Evolutionary conservation across 2,888 invertebrate species (phyloP).

Genomic region (Thelaira solivaga): DNA sequence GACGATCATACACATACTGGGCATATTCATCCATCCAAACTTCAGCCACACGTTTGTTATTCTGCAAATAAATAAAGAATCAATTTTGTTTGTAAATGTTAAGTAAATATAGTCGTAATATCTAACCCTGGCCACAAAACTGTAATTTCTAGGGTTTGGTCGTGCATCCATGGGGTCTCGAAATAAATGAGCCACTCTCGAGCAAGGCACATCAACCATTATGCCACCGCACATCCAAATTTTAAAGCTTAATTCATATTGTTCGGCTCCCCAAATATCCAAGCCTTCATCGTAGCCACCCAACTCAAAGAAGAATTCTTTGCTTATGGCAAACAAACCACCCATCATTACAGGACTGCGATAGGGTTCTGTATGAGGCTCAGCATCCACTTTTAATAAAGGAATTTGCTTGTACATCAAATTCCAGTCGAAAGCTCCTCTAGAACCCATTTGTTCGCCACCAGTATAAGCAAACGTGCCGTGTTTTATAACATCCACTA

Average conservation of each 20-base stretch:
- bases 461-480: slow-evolving; percentile 57
- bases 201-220: slow-evolving; percentile 94
- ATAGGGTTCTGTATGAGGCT: slow-evolving; percentile 68
- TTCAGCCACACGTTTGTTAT: slow-evolving; percentile 89
- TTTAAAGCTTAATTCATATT: slow-evolving; percentile 97
- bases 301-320: slow-evolving; percentile 95
- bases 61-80: slow-evolving; percentile 80
- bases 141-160: slow-evolving; percentile 48
- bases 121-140: slow-evolving; percentile 61
- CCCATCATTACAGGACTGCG: slow-evolving; percentile 97
- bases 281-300: slow-evolving; percentile 94
- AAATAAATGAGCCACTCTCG: slow-evolving; percentile 94
- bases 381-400: slow-evolving; percentile 73
- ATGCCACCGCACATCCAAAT: slow-evolving; percentile 96
- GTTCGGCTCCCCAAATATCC: slow-evolving; percentile 98
- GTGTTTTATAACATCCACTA: slow-evolving; percentile 79
- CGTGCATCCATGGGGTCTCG: slow-evolving; percentile 78
- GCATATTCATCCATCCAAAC: slow-evolving; percentile 99
- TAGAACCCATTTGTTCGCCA: slow-evolving; percentile 47
- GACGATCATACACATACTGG: slow-evolving; percentile 86
- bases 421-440: slow-evolving; percentile 64
- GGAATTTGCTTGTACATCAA: slow-evolving; percentile 85
- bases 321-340: slow-evolving; percentile 94
- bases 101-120: too few relatives aligned
- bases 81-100: too few relatives aligned